Evolutionary conservation across 1,140 invertebrate genomes (phyloP).

Genomic region (Trypoxylus dichotomus): DNA sequence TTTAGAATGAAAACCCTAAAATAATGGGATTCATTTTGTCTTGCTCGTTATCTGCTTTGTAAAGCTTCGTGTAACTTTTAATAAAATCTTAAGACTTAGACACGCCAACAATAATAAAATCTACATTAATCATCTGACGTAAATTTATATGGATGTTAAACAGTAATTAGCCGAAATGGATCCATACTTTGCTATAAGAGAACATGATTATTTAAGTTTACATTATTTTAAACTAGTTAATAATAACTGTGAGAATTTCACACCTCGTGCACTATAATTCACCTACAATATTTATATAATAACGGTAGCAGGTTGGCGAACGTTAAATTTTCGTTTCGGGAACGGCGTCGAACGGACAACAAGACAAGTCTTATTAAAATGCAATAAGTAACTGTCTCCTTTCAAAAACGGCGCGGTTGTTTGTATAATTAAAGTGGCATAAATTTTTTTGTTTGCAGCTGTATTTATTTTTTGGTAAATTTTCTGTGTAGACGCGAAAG

Average conservation of each 20-base stretch:
- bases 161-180: not conserved
- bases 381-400: conserved; percentile 15
- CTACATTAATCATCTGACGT: not conserved
- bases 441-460: not conserved
- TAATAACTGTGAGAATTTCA: conserved; percentile 24
- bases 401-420: not conserved
- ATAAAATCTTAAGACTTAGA: too few relatives aligned
- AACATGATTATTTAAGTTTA: not conserved
- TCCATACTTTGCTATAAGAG: not conserved
- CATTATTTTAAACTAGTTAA: conserved; percentile 19
- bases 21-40: too few relatives aligned
- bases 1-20: too few relatives aligned
- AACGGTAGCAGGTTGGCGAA: not conserved
- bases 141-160: conserved; percentile 7
- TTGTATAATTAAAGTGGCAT: not conserved
- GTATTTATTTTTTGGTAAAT: not conserved
- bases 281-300: conserved; percentile 16
- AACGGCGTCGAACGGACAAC: not conserved
- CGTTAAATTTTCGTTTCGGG: conserved; percentile 16
- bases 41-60: too few relatives aligned
- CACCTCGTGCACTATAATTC: conserved; percentile 7
- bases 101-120: not conserved
- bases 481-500: not conserved
- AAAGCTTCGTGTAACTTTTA: too few relatives aligned
- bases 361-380: not conserved